Percentiles rank a stretch among this genome's conserved stretches.
phyloP scores from a whole-genome alignment of 37 sponge, comb jelly and placozoan species.

The Tethya wilhelma region DNA sequence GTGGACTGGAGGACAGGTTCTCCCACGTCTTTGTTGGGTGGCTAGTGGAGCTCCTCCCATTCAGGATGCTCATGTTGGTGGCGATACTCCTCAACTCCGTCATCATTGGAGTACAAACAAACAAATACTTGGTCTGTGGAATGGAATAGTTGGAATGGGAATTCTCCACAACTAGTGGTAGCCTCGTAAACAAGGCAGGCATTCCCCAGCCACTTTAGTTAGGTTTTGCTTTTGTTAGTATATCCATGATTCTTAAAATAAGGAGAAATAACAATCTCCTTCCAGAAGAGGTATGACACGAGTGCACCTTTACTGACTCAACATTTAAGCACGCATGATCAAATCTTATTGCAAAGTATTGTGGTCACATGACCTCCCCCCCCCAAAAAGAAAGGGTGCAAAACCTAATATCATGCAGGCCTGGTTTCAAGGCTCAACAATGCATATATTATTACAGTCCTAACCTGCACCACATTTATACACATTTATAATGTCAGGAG shows the following conservation, averaged over 20 bases:
- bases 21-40: conserved; percentile 37
- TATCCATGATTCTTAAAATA: too few relatives aligned
- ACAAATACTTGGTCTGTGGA: conserved; percentile 47
- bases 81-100: conserved; percentile 57
- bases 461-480: too few relatives aligned
- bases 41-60: conserved; percentile 50
- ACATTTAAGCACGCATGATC: too few relatives aligned
- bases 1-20: conserved; percentile 14
- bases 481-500: neutral
- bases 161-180: neutral
- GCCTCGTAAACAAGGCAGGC: neutral
- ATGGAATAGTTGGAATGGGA: neutral
- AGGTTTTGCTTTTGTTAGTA: neutral
- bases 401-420: too few relatives aligned
- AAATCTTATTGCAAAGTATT: too few relatives aligned
- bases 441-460: too few relatives aligned
- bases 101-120: conserved; percentile 72
- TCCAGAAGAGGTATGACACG: too few relatives aligned
- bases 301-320: too few relatives aligned
- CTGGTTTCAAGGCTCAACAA: too few relatives aligned
- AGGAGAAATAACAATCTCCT: too few relatives aligned
- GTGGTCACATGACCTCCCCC: too few relatives aligned
- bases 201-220: neutral
- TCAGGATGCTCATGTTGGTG: conserved; percentile 56
- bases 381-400: too few relatives aligned